These are phyloP conservation scores for Lophius piscatorius DNA, from an alignment of 2,113 vertebrate genomes.

Conservation along the genomic window DNA sequence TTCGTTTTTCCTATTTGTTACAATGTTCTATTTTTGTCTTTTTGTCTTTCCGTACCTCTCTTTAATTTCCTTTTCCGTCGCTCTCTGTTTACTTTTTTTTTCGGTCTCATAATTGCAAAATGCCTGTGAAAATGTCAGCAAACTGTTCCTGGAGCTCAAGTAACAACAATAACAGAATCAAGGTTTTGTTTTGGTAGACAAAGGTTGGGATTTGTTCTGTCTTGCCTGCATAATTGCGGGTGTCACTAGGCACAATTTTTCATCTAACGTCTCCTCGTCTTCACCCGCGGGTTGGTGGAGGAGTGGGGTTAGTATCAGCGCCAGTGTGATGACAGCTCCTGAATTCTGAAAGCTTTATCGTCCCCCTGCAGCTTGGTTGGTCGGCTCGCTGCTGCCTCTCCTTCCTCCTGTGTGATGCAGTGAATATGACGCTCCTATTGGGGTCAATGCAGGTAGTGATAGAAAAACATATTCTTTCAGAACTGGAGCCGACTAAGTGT, in stretches of 20 bases:
- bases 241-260: constrained; percentile 39
- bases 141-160: no score
- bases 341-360: constrained; percentile 79
- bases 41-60: constrained; percentile 6
- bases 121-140: no score
- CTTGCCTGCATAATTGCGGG: constrained; percentile 10
- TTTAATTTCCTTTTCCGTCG: not conserved
- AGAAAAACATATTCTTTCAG: constrained; percentile 71
- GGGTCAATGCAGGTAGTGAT: constrained; percentile 72
- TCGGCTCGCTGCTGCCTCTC: constrained; percentile 57
- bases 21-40: constrained; percentile 14
- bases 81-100: constrained; percentile 3
- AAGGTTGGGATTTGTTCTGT: constrained; percentile 19
- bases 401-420: constrained; percentile 65
- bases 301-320: constrained; percentile 39
- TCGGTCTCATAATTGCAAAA: not conserved
- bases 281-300: constrained; percentile 44
- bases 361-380: constrained; percentile 68
- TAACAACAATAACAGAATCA: no score
- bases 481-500: constrained; percentile 44
- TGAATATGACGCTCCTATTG: constrained; percentile 75
- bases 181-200: constrained; percentile 8
- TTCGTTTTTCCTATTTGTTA: constrained; percentile 6
- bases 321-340: constrained; percentile 56
- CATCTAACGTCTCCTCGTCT: constrained; percentile 33